Evolutionary conservation across 2,888 invertebrate species (phyloP), one percentile per base, ranked within the genome.

Genomic region (Mallateleia sp.): DNA sequence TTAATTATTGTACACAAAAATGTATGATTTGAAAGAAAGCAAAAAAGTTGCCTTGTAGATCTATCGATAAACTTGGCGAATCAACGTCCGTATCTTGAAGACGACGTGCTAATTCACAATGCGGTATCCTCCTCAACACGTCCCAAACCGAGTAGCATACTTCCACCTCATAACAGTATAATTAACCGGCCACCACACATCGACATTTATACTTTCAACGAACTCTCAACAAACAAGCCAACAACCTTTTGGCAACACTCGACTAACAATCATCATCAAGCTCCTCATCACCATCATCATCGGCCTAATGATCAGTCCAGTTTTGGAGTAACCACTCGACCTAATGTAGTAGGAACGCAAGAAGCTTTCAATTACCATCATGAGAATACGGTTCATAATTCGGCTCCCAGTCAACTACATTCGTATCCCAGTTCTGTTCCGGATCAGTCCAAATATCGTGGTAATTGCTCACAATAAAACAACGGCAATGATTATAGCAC

Each of bases 111-210:
- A 79, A 93, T 95, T 85, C 94, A 94, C 90, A 92, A 95, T 85
- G 94, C 88, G 56, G 80, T 80, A 0, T 78, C 83, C 85, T 56
- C 77, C 85, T 56, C 77, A 34, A 89, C 93, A 18, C 89, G 95
- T 82, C 95, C 96, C 25, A 96, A 97, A 91, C 95, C 96, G 18
- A 97, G 97, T 24, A 69, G 11, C 14, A 71, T 85, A 11, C 64
- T 85, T 45, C 80, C 85, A 32, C 52, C 85, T 56, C 96, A 96
- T 0, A 96, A 97, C 32, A 85, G 81, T 58, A 85, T 89, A 32
- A 54, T 79, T 79, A 91, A 92, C 50, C 90, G 90, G 67, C 89
- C 91, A 66, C 45, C 87, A 75, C 87, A 85, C 64, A 72, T 83
- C 45, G 88, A 86, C 60, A 71, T 83, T 42, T 80, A 81, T 66